A percentile compares a stretch with the other conserved stretches of the same genome.
Evolutionary conservation across 1,140 invertebrate species (phyloP).

Genomic region (Parapsyche elsis): DNA sequence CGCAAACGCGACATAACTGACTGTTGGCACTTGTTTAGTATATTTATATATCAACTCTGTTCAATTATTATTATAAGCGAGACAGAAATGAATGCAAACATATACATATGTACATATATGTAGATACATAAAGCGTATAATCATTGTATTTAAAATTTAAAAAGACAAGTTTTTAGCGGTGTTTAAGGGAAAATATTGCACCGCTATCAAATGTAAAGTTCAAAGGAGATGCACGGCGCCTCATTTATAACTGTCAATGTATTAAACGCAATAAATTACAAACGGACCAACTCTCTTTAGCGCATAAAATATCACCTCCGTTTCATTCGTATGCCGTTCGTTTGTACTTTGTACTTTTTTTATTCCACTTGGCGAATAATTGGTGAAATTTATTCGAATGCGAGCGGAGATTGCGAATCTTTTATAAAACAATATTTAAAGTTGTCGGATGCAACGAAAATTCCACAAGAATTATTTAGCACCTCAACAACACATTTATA

Average conservation of each 20-base stretch:
- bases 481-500: no score
- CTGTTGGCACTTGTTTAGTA: constrained; percentile 1
- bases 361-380: constrained; percentile 3
- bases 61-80: no score
- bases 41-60: no score
- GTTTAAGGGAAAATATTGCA: constrained; percentile 32
- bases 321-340: neutral
- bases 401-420: neutral
- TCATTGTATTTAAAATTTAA: no score
- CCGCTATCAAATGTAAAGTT: constrained; percentile 36
- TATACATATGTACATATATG: no score
- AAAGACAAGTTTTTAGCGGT: no score
- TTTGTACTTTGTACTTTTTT: neutral
- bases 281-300: constrained; percentile 32
- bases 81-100: no score
- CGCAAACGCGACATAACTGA: neutral
- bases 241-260: constrained; percentile 42
- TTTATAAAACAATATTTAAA: no score
- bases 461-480: no score
- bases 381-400: constrained; percentile 3
- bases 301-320: neutral
- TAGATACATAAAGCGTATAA: no score
- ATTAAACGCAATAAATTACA: constrained; percentile 41
- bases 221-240: constrained; percentile 34
- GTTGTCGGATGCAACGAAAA: no score